Evolutionary conservation across 2,888 invertebrate genomes (phyloP), one percentile per base, ranked within the genome.

Genomic region (Embidobia sp.): DNA sequence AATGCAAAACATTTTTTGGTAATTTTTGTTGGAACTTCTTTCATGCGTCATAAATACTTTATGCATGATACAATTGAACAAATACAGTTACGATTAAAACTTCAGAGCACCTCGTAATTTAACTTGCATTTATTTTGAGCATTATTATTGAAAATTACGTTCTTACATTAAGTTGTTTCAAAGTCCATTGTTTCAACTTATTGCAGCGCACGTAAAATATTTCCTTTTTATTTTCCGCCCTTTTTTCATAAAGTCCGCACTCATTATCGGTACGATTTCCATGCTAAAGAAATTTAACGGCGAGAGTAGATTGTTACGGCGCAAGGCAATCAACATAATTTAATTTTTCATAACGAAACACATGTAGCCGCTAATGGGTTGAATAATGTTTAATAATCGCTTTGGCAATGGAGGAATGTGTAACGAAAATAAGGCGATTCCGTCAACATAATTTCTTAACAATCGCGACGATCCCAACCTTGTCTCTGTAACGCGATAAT

Each of bases 401-500:
- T 44, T 31, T 15, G 37, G 53, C 33, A 48, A 42, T 33, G n/a
- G n/a, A n/a, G 22, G 55, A 64, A 70, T 67, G 40, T 31, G 48
- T 59, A n/a, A 51, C 42, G 26, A 44, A 77, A 69, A 57, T 31
- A 53, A 51, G 69, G 44, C 57, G 13, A 69, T 63, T 55, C 61
- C 42, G 15, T 16, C 10, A 37, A 33, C 18, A 55, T 55, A 77
- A 63, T 75, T 72, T 46, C 33, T 53, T 61, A 40, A 66, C 70
- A 64, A 64, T 59, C 51, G 59, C n/a, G n/a, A n/a, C 37, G 67
- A 48, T 66, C 61, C 53, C 72, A 67, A 27, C 61, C 77, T 49
- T 74, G 73, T 77, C 64, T 22, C 15, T 55, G 69, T 67, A 74
- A 69, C 55, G 64, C 64, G 73, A 77, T 77, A 77, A 77, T 77